A percentile compares a stretch with the other conserved stretches of the same genome.
Conservation (phyloP, 2,113 vertebrate genomes). For the Heterocephalus glaber region DNA sequence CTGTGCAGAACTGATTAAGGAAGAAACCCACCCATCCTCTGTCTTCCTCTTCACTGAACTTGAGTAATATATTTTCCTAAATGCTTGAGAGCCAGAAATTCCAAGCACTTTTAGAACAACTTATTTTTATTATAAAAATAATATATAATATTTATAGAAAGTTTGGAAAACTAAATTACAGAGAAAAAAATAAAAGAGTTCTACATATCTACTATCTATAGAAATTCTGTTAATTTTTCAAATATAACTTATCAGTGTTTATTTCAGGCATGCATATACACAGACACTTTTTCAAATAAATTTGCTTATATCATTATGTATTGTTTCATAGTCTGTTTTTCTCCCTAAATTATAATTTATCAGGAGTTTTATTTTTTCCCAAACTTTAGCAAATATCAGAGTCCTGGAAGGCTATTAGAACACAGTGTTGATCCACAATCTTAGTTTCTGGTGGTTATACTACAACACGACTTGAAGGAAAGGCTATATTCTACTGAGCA, state of each 20-base stretch:
- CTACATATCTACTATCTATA: neutral
- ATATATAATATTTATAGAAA: neutral
- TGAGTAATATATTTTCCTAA: neutral
- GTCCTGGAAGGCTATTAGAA: neutral
- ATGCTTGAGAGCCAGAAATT: neutral
- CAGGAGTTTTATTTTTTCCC: neutral
- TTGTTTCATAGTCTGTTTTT: neutral
- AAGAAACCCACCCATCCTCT: neutral
- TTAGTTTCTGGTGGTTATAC: neutral
- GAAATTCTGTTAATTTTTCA: neutral
- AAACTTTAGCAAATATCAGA: neutral
- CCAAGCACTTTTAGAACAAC: neutral
- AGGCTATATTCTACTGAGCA: neutral
- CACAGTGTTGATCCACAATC: neutral
- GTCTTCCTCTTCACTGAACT: neutral
- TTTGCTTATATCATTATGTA: neutral
- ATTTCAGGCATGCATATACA: neutral
- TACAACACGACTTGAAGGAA: neutral
- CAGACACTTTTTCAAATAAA: neutral
- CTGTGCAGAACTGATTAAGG: neutral
- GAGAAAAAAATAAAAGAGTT: neutral
- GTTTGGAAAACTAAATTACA: neutral
- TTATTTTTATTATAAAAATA: conserved; percentile 10
- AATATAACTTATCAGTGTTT: neutral
- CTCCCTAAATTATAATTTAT: neutral